Base-by-base conservation (phyloP, 64 coral and sea anemone genomes). In the Hydrozoanthus tunicans region DNA sequence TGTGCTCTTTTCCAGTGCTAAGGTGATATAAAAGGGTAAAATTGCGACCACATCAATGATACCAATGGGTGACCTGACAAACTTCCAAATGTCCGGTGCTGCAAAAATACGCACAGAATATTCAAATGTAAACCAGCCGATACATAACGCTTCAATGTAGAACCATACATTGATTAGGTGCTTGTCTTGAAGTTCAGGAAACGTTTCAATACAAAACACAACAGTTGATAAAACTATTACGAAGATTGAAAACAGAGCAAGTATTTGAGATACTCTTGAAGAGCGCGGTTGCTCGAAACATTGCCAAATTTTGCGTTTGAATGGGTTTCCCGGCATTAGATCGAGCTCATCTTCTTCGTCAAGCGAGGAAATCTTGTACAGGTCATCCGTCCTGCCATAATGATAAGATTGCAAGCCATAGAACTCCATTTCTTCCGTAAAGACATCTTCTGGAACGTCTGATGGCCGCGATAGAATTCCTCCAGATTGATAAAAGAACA, bases 401-500 rank as follows among this genome's bases (percentile, higher is more conserved):
- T 59, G 81, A 6, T 81, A 60, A 24, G 55, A 53, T 75, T 74
- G 20, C n/a, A 97, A 89, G 55, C 93, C 95, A 77, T 85, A 97
- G 69, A 97, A 97, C 58, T 92, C 80, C 7, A 97, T 73, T n/a
- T 97, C 95, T 20, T 92, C 69, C 17, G 63, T 81, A 51, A 97
- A 97, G 3, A 52, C 12, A n/a, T 94, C 90, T 58, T 91, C 92
- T 69, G 89, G 69, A 27, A 97, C 78, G 1, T 91, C 93, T 10
- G 81, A 59, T 7, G 95, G 95, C 23, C 91, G 81, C 6, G 92
- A 78, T 13, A 97, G 90, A 25, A 97, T 97, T 32, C 95, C 95
- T 15, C 84, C 91, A 9, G 95, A 97, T n/a, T 97, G 95, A 82
- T 97, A 97, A 11, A 91, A 97, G 58, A 97, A 97, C 3, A 97